Evolutionary conservation across 2,113 vertebrate genomes (phyloP), one percentile per base, ranked within the genome.

Genomic region (Bombycilla garrulus): DNA sequence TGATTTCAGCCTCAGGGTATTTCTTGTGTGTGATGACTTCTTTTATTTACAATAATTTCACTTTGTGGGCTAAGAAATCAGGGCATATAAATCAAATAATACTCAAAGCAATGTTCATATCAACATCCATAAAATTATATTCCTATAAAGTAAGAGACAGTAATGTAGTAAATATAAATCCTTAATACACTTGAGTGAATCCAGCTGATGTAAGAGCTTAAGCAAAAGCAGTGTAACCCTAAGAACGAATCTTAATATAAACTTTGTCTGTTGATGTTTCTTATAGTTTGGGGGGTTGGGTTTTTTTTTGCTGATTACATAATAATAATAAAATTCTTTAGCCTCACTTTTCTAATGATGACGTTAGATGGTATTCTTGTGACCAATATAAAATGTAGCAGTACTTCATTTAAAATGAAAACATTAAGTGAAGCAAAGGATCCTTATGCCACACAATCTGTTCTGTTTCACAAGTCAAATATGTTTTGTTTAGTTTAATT

Each of bases 11-110:
- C 45, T 64, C 7, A 6, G 35, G 71, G 2, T 47, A 31, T 38
- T 86, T 85, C 81, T 14, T 56, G 14, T 88, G 11, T 62, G 4
- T 83, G 54, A 64, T 62, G 54, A 67, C 5, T 86, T 71, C 16
- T 61, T 93, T 86, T 83, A 81, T 93, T 83, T 93, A 15, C 4
- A 83, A 25, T 80, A 93, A 86, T 92, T 86, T 80, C 25, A 77
- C 11, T 90, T 85, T 40, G 85, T 82, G 44, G 44, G 15, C n/a
- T 65, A 77, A 90, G 16, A n/a, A 76, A 69, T 85, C 53, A 82
- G 18, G 11, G 8, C 28, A 50, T 35, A 82, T 80, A 90, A 80
- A 95, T 51, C 44, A 87, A 82, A 69, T 38, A 15, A 17, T 86
- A 53, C 9, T 76, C 62, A 77, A 92, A 94, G 25, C 18, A 81